These are phyloP conservation scores for Melinopterus prodromus DNA, from an alignment of 2,888 invertebrate genomes.

Conservation along the genomic window DNA sequence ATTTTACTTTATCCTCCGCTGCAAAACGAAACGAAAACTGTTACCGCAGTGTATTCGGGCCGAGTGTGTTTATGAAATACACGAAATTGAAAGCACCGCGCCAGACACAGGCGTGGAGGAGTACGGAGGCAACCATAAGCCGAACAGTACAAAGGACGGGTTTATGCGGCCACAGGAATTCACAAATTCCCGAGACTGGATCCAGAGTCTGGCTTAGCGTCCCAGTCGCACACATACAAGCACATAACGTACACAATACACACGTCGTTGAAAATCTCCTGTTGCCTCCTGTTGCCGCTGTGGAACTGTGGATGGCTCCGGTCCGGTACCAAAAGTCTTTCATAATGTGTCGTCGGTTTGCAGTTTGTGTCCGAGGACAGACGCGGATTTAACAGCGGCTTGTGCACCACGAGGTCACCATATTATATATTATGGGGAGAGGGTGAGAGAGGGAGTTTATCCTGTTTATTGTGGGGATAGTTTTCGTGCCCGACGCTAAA, in stretches of 20 bases:
- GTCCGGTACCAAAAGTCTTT: background rate
- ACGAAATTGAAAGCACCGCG: constrained; percentile 19
- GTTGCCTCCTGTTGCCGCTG: background rate
- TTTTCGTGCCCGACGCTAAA: background rate
- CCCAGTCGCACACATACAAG: background rate
- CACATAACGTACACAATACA: background rate
- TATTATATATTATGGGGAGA: background rate
- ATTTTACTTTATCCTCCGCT: background rate
- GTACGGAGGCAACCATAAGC: background rate
- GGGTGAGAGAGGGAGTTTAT: background rate
- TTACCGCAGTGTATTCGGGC: background rate
- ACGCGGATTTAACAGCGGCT: background rate
- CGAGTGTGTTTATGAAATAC: constrained; percentile 17
- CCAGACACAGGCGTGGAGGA: background rate
- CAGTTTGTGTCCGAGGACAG: background rate
- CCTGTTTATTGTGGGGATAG: background rate
- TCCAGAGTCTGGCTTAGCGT: constrained; percentile 12
- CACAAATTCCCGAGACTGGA: constrained; percentile 26
- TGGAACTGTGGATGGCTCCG: background rate
- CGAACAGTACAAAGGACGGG: constrained; percentile 21
- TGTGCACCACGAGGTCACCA: background rate
- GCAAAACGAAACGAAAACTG: constrained; percentile 4
- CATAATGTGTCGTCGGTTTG: background rate
- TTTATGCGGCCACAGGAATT: constrained; percentile 24
- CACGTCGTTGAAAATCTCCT: background rate